Base-by-base conservation (phyloP, 2,888 invertebrate genomes). In the Microplitis deprimator region DNA sequence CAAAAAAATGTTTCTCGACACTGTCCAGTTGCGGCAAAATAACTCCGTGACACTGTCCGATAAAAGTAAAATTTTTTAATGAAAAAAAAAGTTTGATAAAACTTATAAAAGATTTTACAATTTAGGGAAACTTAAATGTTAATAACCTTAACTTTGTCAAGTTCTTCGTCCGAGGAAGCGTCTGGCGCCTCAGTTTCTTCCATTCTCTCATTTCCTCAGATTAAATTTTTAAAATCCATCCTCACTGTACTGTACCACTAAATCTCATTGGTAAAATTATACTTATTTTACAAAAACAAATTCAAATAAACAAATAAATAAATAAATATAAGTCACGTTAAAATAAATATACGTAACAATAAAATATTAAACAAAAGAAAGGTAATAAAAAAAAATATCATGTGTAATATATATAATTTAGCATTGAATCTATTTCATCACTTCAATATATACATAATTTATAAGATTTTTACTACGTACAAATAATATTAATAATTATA, bases 1-100 rank as follows among this genome's bases (percentile, higher is more conserved):
- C 90, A 81, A 93, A 91, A 83, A 93, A 93, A 38, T 89, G 86
- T 73, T 90, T 91, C 85, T 93, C 92, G 2, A 82, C 82, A 6
- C 91, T 90, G 81, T 91, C 90, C 16, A 93, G 86, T 80, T 90
- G 91, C 0, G 93, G 92, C 60, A 93, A 87, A 38, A 91, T 85
- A 75, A 93, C 91, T 80, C 90, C 91, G 10, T 89, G 88, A 69
- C 82, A 82, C 80, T 85, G 74, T 59, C 17, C 20, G 29, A 65
- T 39, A 67, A 50, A 13, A 50, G 50, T 50, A 10, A 50, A 41
- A 41, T 41, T 41, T 41, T 10, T 71, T 10, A 20, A 69, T 75
- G 16, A 73, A 74, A n/a, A n/a, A 67, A 67, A 13, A 70, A 7
- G 17, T 50, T 29, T 29, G 2, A 50, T 20, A 50, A 50, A 50